Evolutionary conservation across 2,113 vertebrate genomes (phyloP), one percentile per base, ranked within the genome.

Genomic region (Rafetus swinhoei): DNA sequence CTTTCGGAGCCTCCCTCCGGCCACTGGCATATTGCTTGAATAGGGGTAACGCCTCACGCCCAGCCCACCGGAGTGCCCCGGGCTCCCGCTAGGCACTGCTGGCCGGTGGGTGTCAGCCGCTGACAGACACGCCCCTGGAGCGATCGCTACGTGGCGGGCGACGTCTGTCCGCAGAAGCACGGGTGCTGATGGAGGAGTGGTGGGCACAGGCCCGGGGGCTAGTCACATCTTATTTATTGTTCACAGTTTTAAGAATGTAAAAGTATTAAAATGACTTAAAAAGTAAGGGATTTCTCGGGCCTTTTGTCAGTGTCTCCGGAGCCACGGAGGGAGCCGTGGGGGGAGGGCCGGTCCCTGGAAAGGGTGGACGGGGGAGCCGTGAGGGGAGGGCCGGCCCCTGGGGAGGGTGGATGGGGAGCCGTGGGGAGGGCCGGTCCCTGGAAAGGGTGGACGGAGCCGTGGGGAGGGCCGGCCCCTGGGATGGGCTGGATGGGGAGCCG

Each of bases 241-340:
- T 97, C 97, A 96, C 92, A 65, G 45, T 91, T 94, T 79, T 88
- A 96, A 90, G 95, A 95, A 97, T 94, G 97, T 98, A 97, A 97
- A 97, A 98, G 96, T 27, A 85, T 87, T 90, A 69, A 72, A 77
- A 50, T 62, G 16, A 62, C 65, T 55, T 60, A 11, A 35, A 87
- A 92, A 35, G 5, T 19, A 35, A 72, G 62, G 52, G 95, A 65
- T 54, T 54, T 65, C 59, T 45, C 91, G 45, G 6, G 39, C 13
- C 8, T 53, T 25, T 50, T 60, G 56, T 39, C 16, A 82, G 35
- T 11, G 2, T 82, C 35, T 29, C n/a, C 1, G 24, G 19, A 82
- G 39, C 35, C 55, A 7, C 13, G 25, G 60, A 29, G 60, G 27
- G 60, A 29, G 60, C 19, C 24, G 56, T 24, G 56, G 24, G 56